Evolutionary conservation across 2,797 vertebrate genomes (phyloP), one percentile per base, ranked within the genome.

Genomic region (Falco novaeseelandiae): DNA sequence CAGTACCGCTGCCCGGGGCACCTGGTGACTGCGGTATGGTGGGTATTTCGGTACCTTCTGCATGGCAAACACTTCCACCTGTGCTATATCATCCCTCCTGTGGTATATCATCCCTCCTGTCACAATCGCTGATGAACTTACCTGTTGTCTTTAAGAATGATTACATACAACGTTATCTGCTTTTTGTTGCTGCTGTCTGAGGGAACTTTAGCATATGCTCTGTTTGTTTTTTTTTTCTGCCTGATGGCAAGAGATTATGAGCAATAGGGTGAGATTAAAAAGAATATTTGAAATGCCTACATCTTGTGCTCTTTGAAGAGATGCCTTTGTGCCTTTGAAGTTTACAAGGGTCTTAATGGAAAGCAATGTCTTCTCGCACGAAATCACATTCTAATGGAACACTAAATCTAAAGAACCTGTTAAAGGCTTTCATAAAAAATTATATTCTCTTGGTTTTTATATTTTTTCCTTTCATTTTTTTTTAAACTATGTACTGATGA

Each of bases 261-360:
- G 48, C 74, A 58, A 67, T 77, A 65, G 42, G 32, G 30, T 46
- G 54, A 90, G 73, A 95, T 96, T 95, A 91, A 83, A 94, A 95
- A 82, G 87, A 95, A 90, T 95, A 87, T 78, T 87, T 89, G 79
- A 89, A 74, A 95, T 54, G 61, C 48, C 21, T 70, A 67, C 74
- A 88, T 79, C 87, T 83, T 86, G 67, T 67, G 65, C 46, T 63
- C 83, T 91, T 94, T 95, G 94, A 93, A 96, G 87, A 77, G 66
- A 17, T 62, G 61, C 63, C 82, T 76, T 93, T 6, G 5, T 59
- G 76, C 29, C 79, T 96, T 95, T 97, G 89, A 95, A 93, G 89
- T 76, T 93, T 93, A 87, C 62, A 83, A 40, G 80, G 36, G 18
- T 73, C 69, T 86, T 90, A 89, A 93, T 52, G 57, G 87, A 82